phyloP scores from a whole-genome alignment of 2,113 vertebrate genomes.

The Sinocyclocheilus rhinocerous region DNA sequence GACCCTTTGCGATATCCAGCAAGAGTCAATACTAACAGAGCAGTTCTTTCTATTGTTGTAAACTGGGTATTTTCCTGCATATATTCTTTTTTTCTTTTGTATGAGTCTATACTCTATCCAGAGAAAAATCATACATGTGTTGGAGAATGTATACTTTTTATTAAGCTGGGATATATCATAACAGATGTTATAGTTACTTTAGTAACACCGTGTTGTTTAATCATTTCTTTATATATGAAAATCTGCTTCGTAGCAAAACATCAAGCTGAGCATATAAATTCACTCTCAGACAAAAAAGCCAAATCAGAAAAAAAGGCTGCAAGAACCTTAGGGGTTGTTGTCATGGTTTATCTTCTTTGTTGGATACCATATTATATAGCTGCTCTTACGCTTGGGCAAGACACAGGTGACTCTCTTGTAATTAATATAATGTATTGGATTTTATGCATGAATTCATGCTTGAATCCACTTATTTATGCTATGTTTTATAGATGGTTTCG shows the following conservation, averaged over 20 bases:
- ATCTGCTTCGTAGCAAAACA: conserved; percentile 30
- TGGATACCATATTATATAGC: conserved; percentile 44
- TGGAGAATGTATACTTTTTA: conserved; percentile 23
- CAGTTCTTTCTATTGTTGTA: conserved; percentile 51
- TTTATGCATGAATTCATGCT: conserved; percentile 38
- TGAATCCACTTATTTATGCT: conserved; percentile 52
- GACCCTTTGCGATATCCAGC: conserved; percentile 63
- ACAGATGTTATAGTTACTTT: conserved; percentile 32
- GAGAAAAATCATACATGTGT: background rate
- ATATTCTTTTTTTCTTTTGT: conserved; percentile 43
- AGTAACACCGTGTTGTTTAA: conserved; percentile 13
- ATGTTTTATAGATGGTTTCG: conserved; percentile 55
- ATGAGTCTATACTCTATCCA: conserved; percentile 3
- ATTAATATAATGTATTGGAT: conserved; percentile 34
- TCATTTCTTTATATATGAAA: conserved; percentile 38
- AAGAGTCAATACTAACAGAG: conserved; percentile 55
- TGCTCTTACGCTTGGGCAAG: background rate
- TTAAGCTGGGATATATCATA: background rate
- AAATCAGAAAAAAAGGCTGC: conserved; percentile 43
- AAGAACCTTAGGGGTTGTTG: conserved; percentile 31
- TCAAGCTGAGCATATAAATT: conserved; percentile 24
- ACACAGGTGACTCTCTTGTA: background rate
- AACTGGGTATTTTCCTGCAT: conserved; percentile 64
- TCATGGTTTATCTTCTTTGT: conserved; percentile 40
- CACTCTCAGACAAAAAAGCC: background rate